Conservation (phyloP, 2,797 vertebrate species). For the Artibeus lituratus region DNA sequence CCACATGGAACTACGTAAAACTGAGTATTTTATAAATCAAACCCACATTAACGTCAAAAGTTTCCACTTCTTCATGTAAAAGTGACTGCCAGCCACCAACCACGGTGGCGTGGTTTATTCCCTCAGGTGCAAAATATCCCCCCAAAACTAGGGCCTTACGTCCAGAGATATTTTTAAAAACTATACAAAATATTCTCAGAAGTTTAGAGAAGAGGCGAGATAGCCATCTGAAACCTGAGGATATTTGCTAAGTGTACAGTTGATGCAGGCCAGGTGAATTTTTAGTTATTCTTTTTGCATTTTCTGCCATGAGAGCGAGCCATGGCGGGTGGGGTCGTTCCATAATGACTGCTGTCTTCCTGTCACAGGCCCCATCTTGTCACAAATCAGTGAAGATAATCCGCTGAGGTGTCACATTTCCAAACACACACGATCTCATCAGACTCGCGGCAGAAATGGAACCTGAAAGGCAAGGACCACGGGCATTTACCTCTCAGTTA, state of each 20-base stretch:
- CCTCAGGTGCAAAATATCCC: neutral
- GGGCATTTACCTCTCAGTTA: neutral
- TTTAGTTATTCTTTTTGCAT: neutral
- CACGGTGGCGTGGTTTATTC: neutral
- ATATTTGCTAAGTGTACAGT: neutral
- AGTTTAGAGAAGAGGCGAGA: neutral
- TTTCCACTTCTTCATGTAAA: slow-evolving; percentile 40
- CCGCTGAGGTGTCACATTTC: neutral
- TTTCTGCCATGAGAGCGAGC: neutral
- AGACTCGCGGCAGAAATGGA: neutral
- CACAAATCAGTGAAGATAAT: neutral
- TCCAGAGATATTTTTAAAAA: neutral
- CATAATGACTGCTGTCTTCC: neutral
- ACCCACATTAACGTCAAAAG: neutral
- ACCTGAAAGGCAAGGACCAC: slow-evolving; percentile 31
- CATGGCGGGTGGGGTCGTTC: neutral
- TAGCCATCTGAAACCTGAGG: neutral
- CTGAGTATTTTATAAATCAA: neutral
- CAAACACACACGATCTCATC: neutral
- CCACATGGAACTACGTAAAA: neutral
- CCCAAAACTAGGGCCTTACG: neutral
- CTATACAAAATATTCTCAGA: neutral
- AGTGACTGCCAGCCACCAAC: neutral
- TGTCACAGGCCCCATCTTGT: neutral
- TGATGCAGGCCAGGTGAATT: neutral